Evolutionary conservation across 1,140 invertebrate species (phyloP).

Genomic region (Bombus sylvicola): DNA sequence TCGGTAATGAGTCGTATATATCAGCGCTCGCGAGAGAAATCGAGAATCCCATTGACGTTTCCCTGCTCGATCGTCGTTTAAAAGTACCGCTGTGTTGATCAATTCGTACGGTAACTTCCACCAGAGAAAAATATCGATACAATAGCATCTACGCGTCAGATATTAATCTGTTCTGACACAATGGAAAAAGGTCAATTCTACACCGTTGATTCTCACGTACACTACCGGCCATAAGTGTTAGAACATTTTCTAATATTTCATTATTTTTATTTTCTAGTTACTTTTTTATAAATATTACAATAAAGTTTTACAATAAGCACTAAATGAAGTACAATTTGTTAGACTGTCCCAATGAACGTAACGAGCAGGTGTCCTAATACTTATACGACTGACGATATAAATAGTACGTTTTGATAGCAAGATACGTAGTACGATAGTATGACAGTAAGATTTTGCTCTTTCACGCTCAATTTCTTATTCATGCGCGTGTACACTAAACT

Average conservation of each 20-base stretch:
- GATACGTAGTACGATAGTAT: no score
- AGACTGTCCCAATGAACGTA: no score
- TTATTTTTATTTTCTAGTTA: no score
- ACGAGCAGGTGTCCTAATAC: no score
- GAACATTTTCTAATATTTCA: no score
- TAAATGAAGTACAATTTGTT: no score
- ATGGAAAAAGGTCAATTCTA: neutral
- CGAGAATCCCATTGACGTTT: neutral
- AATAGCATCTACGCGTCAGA: neutral
- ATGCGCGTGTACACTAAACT: conserved; percentile 26
- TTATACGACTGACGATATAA: no score
- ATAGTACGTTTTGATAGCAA: no score
- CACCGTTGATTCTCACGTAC: neutral
- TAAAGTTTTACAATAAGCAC: no score
- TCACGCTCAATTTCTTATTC: neutral
- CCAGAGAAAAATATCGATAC: conserved; percentile 10
- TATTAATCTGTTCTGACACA: neutral
- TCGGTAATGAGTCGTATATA: neutral
- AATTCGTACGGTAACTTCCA: neutral
- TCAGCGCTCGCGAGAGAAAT: neutral
- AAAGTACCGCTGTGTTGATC: neutral
- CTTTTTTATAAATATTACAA: no score
- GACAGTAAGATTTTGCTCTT: neutral
- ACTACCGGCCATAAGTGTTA: neutral
- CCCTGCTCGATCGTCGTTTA: neutral